Evolutionary conservation across 1,140 invertebrate genomes (phyloP).

Genomic region (Hypothenemus hampei): DNA sequence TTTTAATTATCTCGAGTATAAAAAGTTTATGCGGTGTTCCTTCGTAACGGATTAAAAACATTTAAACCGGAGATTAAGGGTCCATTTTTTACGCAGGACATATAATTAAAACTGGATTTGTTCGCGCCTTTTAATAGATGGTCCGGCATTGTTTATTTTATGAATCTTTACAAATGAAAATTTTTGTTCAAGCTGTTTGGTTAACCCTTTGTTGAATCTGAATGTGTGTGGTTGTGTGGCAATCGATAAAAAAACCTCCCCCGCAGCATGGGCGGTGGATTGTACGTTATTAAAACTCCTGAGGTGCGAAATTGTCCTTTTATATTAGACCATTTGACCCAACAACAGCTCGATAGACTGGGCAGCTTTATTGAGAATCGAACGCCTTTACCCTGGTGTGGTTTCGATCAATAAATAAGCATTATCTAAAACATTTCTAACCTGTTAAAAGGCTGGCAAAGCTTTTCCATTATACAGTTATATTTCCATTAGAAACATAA

Average conservation of each 20-base stretch:
- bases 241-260: too few relatives aligned
- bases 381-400: too few relatives aligned
- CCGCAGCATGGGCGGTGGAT: slow-evolving; percentile 7
- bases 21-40: slow-evolving; percentile 6
- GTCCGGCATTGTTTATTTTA: background rate
- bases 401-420: too few relatives aligned
- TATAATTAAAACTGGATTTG: slow-evolving; percentile 15
- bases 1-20: slow-evolving; percentile 5
- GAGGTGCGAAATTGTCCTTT: slow-evolving; percentile 25
- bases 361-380: too few relatives aligned
- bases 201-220: too few relatives aligned
- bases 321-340: slow-evolving; percentile 14
- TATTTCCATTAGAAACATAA: too few relatives aligned
- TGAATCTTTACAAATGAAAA: too few relatives aligned
- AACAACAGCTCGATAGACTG: background rate
- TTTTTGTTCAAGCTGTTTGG: too few relatives aligned
- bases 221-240: too few relatives aligned
- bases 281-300: slow-evolving; percentile 22
- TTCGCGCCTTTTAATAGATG: background rate
- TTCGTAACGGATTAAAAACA: slow-evolving; percentile 9
- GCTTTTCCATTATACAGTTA: too few relatives aligned
- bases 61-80: slow-evolving; percentile 5
- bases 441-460: too few relatives aligned
- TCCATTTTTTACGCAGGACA: slow-evolving; percentile 1
- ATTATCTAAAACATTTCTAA: too few relatives aligned